A percentile compares a stretch with the other conserved stretches of the same genome.
Evolutionary conservation across 2,797 vertebrate species (phyloP).

Genomic region (Eutrigla gurnardus): DNA sequence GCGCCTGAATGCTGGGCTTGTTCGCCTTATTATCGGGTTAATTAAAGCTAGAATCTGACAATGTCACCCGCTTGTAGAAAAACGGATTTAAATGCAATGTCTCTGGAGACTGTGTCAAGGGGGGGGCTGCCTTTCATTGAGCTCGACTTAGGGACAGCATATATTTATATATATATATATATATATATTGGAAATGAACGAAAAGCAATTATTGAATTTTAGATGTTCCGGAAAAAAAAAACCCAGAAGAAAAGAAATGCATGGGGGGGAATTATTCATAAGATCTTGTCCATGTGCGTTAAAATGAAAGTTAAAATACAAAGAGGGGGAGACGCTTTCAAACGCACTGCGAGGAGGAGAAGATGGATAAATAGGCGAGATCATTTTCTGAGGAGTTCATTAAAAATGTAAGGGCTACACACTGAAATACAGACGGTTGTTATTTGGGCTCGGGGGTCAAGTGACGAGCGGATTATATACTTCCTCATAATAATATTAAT

Average conservation of each 20-base stretch:
- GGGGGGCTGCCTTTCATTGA: constrained; percentile 90
- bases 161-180: constrained; percentile 74
- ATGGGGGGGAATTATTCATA: constrained; percentile 86
- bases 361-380: constrained; percentile 85
- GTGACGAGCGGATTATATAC: constrained; percentile 99
- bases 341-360: constrained; percentile 75
- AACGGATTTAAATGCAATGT: constrained; percentile 98
- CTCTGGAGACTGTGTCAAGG: constrained; percentile 97
- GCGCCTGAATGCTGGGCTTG: constrained; percentile 91
- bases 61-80: constrained; percentile 98
- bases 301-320: constrained; percentile 83
- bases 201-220: constrained; percentile 96
- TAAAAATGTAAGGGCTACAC: constrained; percentile 88
- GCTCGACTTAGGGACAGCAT: constrained; percentile 52
- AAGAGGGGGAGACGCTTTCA: constrained; percentile 80
- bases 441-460: constrained; percentile 97
- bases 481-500: constrained; percentile 99
- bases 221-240: constrained; percentile 87
- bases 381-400: constrained; percentile 90
- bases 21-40: constrained; percentile 99
- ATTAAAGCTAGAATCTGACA: constrained; percentile 99
- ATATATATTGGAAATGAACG: constrained; percentile 84
- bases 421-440: constrained; percentile 92
- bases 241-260: constrained; percentile 48
- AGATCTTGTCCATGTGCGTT: constrained; percentile 82